Conservation (phyloP, 2,888 invertebrate genomes). For the Doris montereyensis region DNA sequence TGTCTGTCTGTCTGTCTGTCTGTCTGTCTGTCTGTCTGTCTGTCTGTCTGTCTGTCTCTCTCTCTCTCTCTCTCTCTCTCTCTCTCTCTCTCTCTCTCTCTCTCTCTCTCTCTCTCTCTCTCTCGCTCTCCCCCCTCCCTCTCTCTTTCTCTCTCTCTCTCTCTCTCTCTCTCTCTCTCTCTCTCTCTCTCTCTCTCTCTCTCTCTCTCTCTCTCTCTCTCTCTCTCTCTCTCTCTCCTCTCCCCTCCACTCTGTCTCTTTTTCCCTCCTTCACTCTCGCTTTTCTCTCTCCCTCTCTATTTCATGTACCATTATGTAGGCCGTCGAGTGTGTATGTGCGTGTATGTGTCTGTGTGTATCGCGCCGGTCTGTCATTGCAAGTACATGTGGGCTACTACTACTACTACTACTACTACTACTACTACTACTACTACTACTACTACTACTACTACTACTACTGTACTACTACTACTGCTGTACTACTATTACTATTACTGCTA, state of each 20-base stretch:
- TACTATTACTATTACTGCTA: too few relatives aligned
- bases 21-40: slow-evolving; percentile 1
- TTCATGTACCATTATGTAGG: not conserved
- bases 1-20: slow-evolving; percentile 28
- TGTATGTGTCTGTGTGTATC: too few relatives aligned
- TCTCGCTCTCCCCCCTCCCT: not conserved
- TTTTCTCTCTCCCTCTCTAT: not conserved
- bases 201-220: not conserved
- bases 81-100: not conserved
- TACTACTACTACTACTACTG: not conserved
- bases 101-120: too few relatives aligned
- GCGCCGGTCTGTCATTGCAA: too few relatives aligned
- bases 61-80: not conserved
- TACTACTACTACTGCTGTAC: too few relatives aligned
- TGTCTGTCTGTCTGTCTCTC: not conserved
- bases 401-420: not conserved
- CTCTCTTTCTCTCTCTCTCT: not conserved
- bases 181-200: not conserved
- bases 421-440: not conserved
- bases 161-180: not conserved
- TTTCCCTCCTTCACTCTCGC: not conserved
- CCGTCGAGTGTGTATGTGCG: not conserved
- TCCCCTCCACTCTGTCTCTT: not conserved
- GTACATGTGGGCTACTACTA: too few relatives aligned
- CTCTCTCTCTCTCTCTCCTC: not conserved